Evolutionary conservation across 2,113 vertebrate species (phyloP), one percentile per base, ranked within the genome.

Genomic region (Rhombomys opimus): DNA sequence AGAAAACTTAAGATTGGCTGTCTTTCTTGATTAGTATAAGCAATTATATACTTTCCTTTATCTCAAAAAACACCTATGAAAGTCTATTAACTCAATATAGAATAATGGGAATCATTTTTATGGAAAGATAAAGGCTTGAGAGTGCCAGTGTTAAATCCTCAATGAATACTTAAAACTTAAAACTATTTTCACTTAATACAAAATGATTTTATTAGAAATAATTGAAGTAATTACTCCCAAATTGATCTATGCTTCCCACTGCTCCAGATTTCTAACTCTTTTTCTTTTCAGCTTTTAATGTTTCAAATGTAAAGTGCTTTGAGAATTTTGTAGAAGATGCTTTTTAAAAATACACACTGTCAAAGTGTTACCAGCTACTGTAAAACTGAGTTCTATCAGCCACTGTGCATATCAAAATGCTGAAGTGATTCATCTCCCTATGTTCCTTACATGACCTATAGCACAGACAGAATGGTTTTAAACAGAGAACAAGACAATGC

Each of bases 131-230:
- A 97, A 95, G 92, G 63, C 90, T 95, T 54, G 85, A 96, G 94
- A 38, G 73, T 97, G 95, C 94, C 96, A 96, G 82, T 97, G 95
- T 97, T 97, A 97, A 97, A 97, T 97, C 92, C 81, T 97, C 82
- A 95, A 94, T 91, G 94, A 96, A 90, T 94, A 78, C 92, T 94
- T 97, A 97, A 98, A 95, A 95, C n/a, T 95, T 96, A 95, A 97
- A 95, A 96, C 86, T 97, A 97, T 98, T 97, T 97, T 97, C 88
- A 95, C 90, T 97, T 97, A 95, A 96, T 96, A 95, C 90, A 96
- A 97, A 98, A 96, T 97, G 97, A 98, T 97, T 97, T 97, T 97
- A 97, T 98, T 98, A 97, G 97, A 96, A 98, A 97, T 97, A 98
- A 98, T 97, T 97, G 95, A 97, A 95, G 90, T 97, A 97, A 98